Percentiles rank a stretch among this genome's conserved stretches.
Conservation (phyloP, 1,140 invertebrate species). For the Sarcophaga peregrina region DNA sequence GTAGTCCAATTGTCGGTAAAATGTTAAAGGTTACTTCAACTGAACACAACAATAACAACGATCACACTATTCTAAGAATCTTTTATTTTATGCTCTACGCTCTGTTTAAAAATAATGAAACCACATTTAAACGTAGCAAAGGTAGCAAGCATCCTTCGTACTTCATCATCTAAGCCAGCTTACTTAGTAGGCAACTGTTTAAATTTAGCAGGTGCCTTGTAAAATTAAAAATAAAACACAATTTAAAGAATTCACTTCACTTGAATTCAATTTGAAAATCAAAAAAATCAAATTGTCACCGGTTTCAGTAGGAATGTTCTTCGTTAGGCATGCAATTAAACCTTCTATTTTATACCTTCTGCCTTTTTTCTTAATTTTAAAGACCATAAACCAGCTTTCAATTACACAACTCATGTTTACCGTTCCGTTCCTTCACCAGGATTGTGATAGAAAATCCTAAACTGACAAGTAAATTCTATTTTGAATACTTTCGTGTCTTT, state of each 20-base stretch:
- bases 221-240: background rate
- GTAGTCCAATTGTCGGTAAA: constrained; percentile 35
- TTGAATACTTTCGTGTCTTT: background rate
- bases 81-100: background rate
- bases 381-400: constrained; percentile 19
- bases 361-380: background rate
- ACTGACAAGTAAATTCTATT: background rate
- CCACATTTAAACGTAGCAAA: background rate
- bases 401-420: constrained; percentile 13
- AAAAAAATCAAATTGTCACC: constrained; percentile 9
- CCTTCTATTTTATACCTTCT: background rate
- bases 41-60: background rate
- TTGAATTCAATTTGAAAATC: background rate
- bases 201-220: constrained; percentile 34
- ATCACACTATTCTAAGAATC: constrained; percentile 13
- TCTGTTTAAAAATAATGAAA: background rate
- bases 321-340: background rate
- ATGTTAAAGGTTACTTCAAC: constrained; percentile 29
- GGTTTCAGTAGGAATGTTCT: background rate
- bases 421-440: background rate
- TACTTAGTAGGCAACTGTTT: background rate
- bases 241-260: background rate
- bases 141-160: background rate
- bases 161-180: background rate
- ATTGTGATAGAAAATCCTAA: background rate